Base-by-base conservation (phyloP, 2,888 invertebrate genomes). In the Sphaerophoria taeniata region DNA sequence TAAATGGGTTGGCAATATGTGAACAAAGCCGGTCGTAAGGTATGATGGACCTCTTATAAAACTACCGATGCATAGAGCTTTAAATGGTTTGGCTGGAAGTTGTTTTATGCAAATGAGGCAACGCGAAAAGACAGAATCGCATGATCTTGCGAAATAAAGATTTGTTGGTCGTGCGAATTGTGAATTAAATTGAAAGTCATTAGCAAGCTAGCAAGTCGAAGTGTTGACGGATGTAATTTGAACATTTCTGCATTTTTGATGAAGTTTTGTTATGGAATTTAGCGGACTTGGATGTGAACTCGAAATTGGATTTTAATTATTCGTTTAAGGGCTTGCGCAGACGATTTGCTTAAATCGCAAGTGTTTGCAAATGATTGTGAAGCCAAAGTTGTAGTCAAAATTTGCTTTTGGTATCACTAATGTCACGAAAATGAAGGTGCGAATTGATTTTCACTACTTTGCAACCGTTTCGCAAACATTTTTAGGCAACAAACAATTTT, bases 21-120 rank as follows among this genome's bases (percentile, higher is more conserved):
- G 34, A 34, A 56, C 56, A 36, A 14, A 43, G 43, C 12, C 11
- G 9, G 12, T 43, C 9, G 9, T 3, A 16, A 4, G 24, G 12
- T 43, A 60, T 74, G 67, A 76, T 63, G 75, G 71, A 47, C n/a
- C 71, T 61, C 71, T 61, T 39, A 84, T 84, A 67, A 74, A 84
- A 61, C 67, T 55, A 84, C 53, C 84, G 71, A 80, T 84, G 80
- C 80, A 61, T 76, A 67, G 56, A 43, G 53, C 61, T 65, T 24
- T 58, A 56, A 78, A 58, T 65, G 71, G 53, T 43, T 71, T 65
- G 39, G 58, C 31, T 72, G 55, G 53, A 67, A 36, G 58, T 65
- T 51, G 69, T 70, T 63, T 70, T 39, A 84, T 75, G 84, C 67
- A 84, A 84, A 84, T 80, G 71, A 65, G 56, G 45, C 36, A 14